Evolutionary conservation across 2,797 vertebrate species (phyloP).

Genomic region (Heliangelus exortis): DNA sequence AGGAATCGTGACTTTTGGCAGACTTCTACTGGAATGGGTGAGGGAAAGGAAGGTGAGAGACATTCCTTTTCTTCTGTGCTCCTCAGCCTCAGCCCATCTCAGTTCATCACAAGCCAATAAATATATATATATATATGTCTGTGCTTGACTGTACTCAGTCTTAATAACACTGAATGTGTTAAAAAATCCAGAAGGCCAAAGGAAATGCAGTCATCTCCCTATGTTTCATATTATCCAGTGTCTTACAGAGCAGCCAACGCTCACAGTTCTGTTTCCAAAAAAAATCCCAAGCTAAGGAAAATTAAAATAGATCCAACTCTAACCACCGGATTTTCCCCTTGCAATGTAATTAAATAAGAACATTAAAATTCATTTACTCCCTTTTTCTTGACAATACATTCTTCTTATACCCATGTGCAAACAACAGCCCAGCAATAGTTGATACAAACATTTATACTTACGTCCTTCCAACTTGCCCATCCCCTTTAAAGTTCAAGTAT

Average conservation of each 20-base stretch:
- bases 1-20: neutral
- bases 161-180: neutral
- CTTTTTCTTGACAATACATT: neutral
- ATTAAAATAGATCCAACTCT: neutral
- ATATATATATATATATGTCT: neutral
- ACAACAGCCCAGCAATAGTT: neutral
- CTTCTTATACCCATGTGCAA: neutral
- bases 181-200: slow-evolving; percentile 8
- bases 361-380: neutral
- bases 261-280: neutral
- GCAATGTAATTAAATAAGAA: neutral
- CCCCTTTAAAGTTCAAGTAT: slow-evolving; percentile 55
- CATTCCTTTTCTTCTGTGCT: neutral
- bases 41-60: neutral
- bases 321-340: neutral
- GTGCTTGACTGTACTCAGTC: neutral
- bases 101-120: neutral
- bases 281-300: neutral
- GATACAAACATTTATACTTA: neutral
- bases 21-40: neutral
- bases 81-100: neutral
- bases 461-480: neutral
- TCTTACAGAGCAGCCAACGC: neutral
- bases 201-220: neutral
- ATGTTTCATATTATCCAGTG: neutral